Percentiles rank a stretch among this genome's conserved stretches.
Evolutionary conservation across 1,140 invertebrate species (phyloP).

Genomic region (Caenorhabditis remanei): DNA sequence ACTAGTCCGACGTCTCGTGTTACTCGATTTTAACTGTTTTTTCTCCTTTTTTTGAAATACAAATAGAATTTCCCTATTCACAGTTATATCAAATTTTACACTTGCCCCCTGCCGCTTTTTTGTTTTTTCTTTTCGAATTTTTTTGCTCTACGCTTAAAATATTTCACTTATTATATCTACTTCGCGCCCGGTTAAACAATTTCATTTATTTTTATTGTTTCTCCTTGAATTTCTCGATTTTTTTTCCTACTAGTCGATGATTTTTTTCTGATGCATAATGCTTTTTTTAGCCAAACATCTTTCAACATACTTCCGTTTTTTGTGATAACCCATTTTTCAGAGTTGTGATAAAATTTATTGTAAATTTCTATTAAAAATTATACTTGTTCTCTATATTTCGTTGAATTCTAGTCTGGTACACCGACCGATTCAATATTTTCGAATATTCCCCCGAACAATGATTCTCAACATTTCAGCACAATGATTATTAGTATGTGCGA

Average conservation of each 20-base stretch:
- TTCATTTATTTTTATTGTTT: background rate
- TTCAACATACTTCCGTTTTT: background rate
- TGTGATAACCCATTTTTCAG: slow-evolving; percentile 7
- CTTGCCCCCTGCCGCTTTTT: background rate
- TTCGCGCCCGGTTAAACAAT: background rate
- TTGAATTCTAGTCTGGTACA: background rate
- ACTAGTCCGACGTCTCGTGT: slow-evolving; percentile 9
- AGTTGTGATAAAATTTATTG: slow-evolving; percentile 29
- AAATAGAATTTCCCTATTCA: background rate
- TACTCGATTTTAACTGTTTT: slow-evolving; percentile 5
- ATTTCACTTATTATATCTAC: slow-evolving; percentile 16
- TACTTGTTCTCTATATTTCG: background rate
- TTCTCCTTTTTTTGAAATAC: background rate
- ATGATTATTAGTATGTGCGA: background rate
- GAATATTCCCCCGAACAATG: background rate
- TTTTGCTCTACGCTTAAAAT: background rate
- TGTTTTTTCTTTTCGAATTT: too few relatives aligned
- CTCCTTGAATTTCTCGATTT: background rate
- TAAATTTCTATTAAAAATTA: too few relatives aligned
- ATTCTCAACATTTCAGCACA: background rate
- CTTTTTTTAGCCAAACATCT: slow-evolving; percentile 3
- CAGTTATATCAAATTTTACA: background rate
- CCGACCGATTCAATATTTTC: background rate
- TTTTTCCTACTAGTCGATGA: background rate
- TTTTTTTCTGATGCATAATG: background rate